Conservation (phyloP, 2,797 vertebrate species). For the Holocentrus rufus region DNA sequence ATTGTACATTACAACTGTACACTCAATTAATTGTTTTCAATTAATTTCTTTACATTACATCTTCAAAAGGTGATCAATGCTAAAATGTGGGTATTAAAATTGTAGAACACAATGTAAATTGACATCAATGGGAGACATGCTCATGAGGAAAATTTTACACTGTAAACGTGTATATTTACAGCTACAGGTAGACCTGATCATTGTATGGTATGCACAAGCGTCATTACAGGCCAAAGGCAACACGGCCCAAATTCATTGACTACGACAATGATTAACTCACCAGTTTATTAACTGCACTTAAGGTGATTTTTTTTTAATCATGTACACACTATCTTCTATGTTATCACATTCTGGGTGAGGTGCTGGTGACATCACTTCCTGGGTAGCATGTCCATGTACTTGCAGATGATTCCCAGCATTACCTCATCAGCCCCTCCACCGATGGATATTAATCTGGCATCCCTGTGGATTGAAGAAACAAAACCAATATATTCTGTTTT, state of each 20-base stretch:
- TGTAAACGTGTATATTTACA: too few relatives aligned
- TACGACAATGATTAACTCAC: background rate
- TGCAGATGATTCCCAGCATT: conserved; percentile 90
- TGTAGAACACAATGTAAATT: background rate
- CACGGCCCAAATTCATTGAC: background rate
- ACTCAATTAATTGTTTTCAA: background rate
- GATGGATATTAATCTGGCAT: conserved; percentile 85
- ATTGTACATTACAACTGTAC: conserved; percentile 2
- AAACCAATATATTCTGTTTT: background rate
- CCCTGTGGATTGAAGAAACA: conserved; percentile 74
- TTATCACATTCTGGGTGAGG: background rate
- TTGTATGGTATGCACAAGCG: background rate
- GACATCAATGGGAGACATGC: too few relatives aligned
- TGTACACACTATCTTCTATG: conserved; percentile 4
- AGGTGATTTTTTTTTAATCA: conserved; percentile 8
- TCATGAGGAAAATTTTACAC: too few relatives aligned
- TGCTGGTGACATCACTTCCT: conserved; percentile 61
- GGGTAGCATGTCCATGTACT: conserved; percentile 87
- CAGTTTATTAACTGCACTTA: conserved; percentile 65
- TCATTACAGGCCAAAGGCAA: background rate
- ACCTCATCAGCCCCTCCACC: conserved; percentile 89
- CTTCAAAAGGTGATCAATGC: background rate
- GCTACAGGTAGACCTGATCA: too few relatives aligned
- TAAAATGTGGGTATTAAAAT: background rate
- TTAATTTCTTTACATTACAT: background rate